Conservation (phyloP, 2,888 invertebrate species). For the Dicranocentrus wangi region DNA sequence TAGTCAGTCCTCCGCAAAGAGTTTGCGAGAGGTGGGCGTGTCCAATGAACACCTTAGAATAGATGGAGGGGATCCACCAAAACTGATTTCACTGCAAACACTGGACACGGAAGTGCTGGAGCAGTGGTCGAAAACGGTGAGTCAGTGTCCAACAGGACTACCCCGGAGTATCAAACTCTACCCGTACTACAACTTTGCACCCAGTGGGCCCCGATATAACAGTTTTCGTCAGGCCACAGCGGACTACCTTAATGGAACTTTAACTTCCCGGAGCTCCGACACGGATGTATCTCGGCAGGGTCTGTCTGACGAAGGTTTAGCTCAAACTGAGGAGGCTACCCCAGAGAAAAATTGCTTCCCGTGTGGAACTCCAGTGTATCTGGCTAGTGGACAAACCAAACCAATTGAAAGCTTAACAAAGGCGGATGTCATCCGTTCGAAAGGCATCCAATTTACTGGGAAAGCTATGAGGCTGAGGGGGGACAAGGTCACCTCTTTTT, state of each 20-base stretch:
- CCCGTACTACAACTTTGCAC: slow-evolving; percentile 12
- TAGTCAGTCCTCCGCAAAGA: background rate
- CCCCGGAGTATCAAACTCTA: background rate
- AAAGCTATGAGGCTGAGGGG: slow-evolving; percentile 2
- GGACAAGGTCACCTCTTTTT: slow-evolving; percentile 17
- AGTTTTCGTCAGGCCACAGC: slow-evolving; percentile 4
- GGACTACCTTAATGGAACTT: background rate
- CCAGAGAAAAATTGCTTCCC: slow-evolving; percentile 27
- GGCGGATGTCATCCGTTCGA: background rate
- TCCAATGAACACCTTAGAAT: background rate
- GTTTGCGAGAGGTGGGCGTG: background rate
- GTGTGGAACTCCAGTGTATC: slow-evolving; percentile 1
- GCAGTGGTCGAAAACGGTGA: background rate
- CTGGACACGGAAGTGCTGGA: background rate
- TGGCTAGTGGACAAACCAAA: background rate
- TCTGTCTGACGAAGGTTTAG: no score
- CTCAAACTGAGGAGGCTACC: background rate
- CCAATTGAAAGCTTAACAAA: background rate
- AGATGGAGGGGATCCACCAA: slow-evolving; percentile 2
- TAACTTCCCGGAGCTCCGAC: background rate
- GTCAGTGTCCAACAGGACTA: background rate
- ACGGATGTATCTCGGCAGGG: background rate
- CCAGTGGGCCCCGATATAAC: background rate
- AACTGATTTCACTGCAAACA: background rate
- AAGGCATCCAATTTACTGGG: background rate